Conservation (phyloP, 2,888 invertebrate genomes). For the Empis stercorea region DNA sequence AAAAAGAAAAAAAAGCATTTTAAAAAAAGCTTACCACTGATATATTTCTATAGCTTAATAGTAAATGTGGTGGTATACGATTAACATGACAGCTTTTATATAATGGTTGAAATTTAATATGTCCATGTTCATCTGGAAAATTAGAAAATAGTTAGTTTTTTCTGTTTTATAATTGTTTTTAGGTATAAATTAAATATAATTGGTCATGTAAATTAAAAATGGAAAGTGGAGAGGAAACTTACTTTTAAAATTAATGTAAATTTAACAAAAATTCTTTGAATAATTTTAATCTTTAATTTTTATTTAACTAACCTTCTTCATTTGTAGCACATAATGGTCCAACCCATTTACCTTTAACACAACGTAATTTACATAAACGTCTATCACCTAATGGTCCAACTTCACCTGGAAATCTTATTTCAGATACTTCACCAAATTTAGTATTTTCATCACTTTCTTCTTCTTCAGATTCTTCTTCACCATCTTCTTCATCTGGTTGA, state of each 20-base stretch:
- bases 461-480: conserved; percentile 32
- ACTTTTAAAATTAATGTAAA: no score
- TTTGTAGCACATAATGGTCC: conserved; percentile 63
- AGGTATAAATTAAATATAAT: no score
- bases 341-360: conserved; percentile 73
- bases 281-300: neutral
- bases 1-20: no score
- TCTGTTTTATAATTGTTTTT: no score
- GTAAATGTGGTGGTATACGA: conserved; percentile 53
- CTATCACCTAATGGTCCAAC: conserved; percentile 60
- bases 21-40: conserved; percentile 48
- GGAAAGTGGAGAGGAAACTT: no score
- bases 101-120: conserved; percentile 57
- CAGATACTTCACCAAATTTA: conserved; percentile 35
- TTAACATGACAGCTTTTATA: conserved; percentile 60
- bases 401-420: conserved; percentile 54
- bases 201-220: no score
- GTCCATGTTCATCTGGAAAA: conserved; percentile 45
- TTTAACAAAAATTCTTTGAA: neutral
- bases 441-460: conserved; percentile 32
- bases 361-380: conserved; percentile 70
- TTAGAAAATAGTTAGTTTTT: neutral
- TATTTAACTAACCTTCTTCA: conserved; percentile 50
- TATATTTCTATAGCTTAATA: conserved; percentile 60
- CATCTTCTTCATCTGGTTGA: conserved; percentile 30